Conservation (phyloP, 2,797 vertebrate species). For the Tokudaia tokunoshimensis region DNA sequence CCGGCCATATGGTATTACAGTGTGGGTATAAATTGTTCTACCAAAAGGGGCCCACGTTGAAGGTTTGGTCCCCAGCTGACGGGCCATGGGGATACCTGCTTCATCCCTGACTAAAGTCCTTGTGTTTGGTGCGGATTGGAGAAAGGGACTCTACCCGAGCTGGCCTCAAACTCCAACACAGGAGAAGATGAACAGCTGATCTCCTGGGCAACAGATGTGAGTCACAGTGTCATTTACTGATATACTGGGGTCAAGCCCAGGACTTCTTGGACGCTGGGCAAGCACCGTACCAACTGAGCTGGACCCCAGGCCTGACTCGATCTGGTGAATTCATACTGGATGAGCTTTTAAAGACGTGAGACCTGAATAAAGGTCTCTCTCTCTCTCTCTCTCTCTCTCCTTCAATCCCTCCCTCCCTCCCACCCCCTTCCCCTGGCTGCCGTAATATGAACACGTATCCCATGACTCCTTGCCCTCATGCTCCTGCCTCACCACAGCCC, state of each 20-base stretch:
- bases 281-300: neutral
- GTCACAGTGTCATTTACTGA: neutral
- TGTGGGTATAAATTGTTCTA: neutral
- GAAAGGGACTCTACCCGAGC: neutral
- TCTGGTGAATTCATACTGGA: neutral
- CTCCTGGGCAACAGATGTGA: neutral
- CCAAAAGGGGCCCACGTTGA: neutral
- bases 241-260: neutral
- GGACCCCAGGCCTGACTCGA: too few relatives aligned
- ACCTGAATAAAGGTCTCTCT: too few relatives aligned
- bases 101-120: neutral
- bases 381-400: neutral
- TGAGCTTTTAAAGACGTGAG: too few relatives aligned
- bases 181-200: neutral
- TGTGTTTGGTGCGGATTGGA: neutral
- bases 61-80: neutral
- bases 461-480: too few relatives aligned
- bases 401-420: too few relatives aligned
- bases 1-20: neutral
- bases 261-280: too few relatives aligned
- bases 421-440: fast-evolving
- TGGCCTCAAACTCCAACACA: neutral
- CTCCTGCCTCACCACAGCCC: neutral
- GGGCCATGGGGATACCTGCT: neutral
- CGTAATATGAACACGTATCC: neutral